A percentile compares a stretch with the other conserved stretches of the same genome.
phyloP scores from a whole-genome alignment of 2,888 invertebrate species.

The Acronicta alni region DNA sequence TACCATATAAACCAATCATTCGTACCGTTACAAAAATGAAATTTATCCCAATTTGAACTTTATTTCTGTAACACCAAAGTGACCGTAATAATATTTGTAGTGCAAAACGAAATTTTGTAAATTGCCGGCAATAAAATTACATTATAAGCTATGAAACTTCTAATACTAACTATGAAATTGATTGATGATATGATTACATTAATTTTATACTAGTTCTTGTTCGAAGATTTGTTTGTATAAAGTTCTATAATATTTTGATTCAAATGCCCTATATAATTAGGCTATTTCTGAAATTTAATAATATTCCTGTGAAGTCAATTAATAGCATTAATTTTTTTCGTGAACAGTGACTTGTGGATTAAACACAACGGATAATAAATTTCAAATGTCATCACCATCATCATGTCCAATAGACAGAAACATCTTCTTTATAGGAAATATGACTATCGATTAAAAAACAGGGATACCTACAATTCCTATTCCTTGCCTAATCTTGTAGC shows the following conservation, averaged over 20 bases:
- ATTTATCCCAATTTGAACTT: constrained; percentile 7
- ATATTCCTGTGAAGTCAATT: too few species aligned
- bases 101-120: neutral
- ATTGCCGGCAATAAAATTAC: constrained; percentile 25
- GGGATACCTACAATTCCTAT: too few species aligned
- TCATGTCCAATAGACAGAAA: too few species aligned
- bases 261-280: neutral
- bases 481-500: too few species aligned
- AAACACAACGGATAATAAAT: too few species aligned
- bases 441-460: too few species aligned
- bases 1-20: neutral
- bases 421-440: too few species aligned
- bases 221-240: neutral
- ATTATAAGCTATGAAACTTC: constrained; percentile 12
- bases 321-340: too few species aligned
- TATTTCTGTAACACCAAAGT: neutral
- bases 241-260: constrained; percentile 4
- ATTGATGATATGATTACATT: constrained; percentile 40
- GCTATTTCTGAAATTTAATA: neutral
- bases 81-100: neutral
- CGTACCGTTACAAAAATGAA: neutral
- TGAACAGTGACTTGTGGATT: too few species aligned
- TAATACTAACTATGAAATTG: constrained; percentile 33
- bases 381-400: too few species aligned
- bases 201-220: constrained; percentile 27